These are phyloP conservation scores for Cephus spinipes DNA, from an alignment of 2,888 invertebrate genomes.

Conservation along the genomic window DNA sequence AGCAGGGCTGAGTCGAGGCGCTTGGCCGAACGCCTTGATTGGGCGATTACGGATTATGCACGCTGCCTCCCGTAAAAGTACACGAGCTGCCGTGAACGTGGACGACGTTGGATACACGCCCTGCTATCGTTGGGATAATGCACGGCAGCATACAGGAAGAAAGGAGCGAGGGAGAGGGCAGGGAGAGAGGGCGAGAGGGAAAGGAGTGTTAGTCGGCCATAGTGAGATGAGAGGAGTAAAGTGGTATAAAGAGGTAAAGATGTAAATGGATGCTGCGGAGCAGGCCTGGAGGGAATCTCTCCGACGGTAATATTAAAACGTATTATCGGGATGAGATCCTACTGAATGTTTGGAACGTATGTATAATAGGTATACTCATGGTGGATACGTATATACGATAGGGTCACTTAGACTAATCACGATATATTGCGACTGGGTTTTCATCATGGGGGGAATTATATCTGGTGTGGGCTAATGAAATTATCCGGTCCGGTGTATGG, in stretches of 20 bases:
- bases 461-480: conserved; percentile 57
- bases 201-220: not conserved
- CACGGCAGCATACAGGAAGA: conserved; percentile 4
- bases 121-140: conserved; percentile 3
- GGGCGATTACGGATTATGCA: conserved; percentile 57
- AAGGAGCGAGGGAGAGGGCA: not conserved
- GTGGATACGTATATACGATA: not conserved
- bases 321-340: not conserved
- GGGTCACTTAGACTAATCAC: not conserved
- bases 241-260: not conserved
- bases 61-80: conserved; percentile 42
- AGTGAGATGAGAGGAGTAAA: not conserved
- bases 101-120: not conserved
- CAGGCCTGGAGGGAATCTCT: not conserved
- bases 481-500: conserved; percentile 54
- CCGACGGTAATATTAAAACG: not conserved
- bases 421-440: conserved; percentile 33
- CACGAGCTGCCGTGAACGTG: conserved; percentile 8
- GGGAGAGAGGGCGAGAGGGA: too few species aligned
- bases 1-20: conserved; percentile 44
- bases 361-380: not conserved
- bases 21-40: conserved; percentile 51
- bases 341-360: not conserved
- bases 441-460: conserved; percentile 26
- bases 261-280: not conserved